These are phyloP conservation scores for Cheilosia variabilis DNA, from an alignment of 2,888 invertebrate genomes.

Conservation along the genomic window DNA sequence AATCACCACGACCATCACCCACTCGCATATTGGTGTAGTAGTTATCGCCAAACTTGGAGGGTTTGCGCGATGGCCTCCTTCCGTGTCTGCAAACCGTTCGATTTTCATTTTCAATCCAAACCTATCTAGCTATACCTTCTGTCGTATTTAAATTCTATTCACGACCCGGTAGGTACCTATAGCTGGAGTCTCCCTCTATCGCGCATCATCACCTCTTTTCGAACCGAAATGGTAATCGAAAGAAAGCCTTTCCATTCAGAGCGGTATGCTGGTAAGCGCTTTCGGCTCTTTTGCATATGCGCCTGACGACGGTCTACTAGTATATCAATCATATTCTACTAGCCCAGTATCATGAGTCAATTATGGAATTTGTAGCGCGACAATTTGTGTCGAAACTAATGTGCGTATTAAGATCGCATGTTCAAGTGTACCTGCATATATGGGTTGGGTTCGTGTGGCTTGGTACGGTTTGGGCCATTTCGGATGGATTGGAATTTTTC, in stretches of 20 bases:
- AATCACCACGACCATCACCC: slow-evolving; percentile 32
- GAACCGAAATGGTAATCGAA: slow-evolving; percentile 53
- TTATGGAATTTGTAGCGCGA: slow-evolving; percentile 69
- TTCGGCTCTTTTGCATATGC: slow-evolving; percentile 30
- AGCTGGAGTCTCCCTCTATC: slow-evolving; percentile 44
- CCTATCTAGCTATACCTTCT: neutral
- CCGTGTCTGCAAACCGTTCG: slow-evolving; percentile 68
- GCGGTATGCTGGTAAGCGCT: slow-evolving; percentile 18
- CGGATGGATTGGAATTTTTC: slow-evolving; percentile 65
- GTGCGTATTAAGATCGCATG: slow-evolving; percentile 50
- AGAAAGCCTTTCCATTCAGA: slow-evolving; percentile 68
- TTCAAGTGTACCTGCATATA: slow-evolving; percentile 11
- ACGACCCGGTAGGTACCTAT: slow-evolving; percentile 46
- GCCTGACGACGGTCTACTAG: slow-evolving; percentile 2
- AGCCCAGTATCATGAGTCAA: slow-evolving; percentile 24
- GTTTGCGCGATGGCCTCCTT: slow-evolving; percentile 55
- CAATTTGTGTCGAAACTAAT: slow-evolving; percentile 67
- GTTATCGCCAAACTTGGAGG: slow-evolving; percentile 51
- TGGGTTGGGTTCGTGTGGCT: slow-evolving; percentile 39
- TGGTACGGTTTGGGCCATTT: slow-evolving; percentile 25
- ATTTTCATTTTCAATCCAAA: slow-evolving; percentile 71
- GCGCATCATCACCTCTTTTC: slow-evolving; percentile 25
- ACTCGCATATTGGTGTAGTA: slow-evolving; percentile 12
- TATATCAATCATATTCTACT: slow-evolving; percentile 58
- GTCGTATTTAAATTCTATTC: slow-evolving; percentile 54